Percentiles rank a stretch among this genome's conserved stretches.
Evolutionary conservation across 1,140 invertebrate species (phyloP).

Genomic region (Drosophila pandora): DNA sequence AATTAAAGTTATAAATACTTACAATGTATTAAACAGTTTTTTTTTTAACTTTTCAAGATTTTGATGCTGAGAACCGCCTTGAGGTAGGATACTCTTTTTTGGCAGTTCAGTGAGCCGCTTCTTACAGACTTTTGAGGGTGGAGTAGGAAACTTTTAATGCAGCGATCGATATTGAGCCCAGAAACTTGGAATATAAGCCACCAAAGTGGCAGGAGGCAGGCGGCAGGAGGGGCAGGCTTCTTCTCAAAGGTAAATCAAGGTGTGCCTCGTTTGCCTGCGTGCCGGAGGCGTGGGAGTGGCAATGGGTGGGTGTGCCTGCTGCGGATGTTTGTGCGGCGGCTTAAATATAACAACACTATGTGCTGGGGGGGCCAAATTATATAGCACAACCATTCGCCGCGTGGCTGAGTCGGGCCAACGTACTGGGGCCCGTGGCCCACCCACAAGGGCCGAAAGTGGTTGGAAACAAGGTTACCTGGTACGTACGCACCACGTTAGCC

Average conservation of each 20-base stretch:
- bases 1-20: no score
- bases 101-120: not conserved
- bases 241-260: conserved; percentile 67
- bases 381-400: conserved; percentile 49
- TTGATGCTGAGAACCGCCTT: not conserved
- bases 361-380: conserved; percentile 47
- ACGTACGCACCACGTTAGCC: conserved; percentile 38
- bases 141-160: conserved; percentile 46
- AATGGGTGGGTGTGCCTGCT: conserved; percentile 36
- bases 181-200: conserved; percentile 8
- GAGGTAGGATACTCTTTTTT: not conserved
- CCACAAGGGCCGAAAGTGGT: conserved; percentile 57
- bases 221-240: conserved; percentile 15
- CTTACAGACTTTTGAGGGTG: conserved; percentile 11
- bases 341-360: conserved; percentile 57
- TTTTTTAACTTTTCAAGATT: not conserved
- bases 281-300: conserved; percentile 6
- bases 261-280: conserved; percentile 52
- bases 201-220: not conserved
- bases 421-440: conserved; percentile 44
- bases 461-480: conserved; percentile 73
- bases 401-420: conserved; percentile 48
- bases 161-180: conserved; percentile 63
- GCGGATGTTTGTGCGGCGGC: conserved; percentile 43
- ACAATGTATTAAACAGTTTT: not conserved